Conservation (phyloP, 2,113 vertebrate species). For the Lethenteron camtschaticum region DNA sequence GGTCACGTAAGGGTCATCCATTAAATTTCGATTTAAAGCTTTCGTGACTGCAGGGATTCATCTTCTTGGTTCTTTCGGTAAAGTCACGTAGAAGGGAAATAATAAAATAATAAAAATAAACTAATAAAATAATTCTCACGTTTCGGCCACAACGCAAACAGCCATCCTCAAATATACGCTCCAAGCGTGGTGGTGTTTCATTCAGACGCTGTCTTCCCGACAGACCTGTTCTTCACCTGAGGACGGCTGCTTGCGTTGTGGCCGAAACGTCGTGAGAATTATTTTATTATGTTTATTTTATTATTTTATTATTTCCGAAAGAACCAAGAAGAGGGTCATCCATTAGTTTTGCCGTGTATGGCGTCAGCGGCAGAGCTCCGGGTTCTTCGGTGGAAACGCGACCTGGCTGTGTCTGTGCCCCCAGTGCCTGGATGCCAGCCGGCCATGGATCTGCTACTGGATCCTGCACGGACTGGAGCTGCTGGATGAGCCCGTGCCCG, state of each 20-base stretch:
- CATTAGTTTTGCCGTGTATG: not conserved
- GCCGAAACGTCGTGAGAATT: too few relatives aligned
- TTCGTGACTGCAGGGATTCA: too few relatives aligned
- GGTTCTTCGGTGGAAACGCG: not conserved
- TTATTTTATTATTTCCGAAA: not conserved
- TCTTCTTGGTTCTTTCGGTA: too few relatives aligned
- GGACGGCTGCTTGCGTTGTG: too few relatives aligned
- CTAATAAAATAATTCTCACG: too few relatives aligned
- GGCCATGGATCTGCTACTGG: constrained; percentile 96
- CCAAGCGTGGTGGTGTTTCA: too few relatives aligned
- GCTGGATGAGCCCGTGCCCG: constrained; percentile 53
- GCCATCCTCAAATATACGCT: too few relatives aligned
- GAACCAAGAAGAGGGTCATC: not conserved
- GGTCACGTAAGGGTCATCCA: not conserved
- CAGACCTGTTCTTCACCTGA: too few relatives aligned
- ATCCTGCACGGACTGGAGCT: constrained; percentile 89
- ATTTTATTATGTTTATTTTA: not conserved
- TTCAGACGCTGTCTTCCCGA: too few relatives aligned
- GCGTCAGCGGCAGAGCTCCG: not conserved
- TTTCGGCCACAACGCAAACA: too few relatives aligned
- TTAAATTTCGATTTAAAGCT: not conserved
- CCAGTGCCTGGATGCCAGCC: constrained; percentile 85
- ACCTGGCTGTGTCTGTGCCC: constrained; percentile 12
- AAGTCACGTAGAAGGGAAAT: too few relatives aligned
- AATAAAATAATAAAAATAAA: too few relatives aligned